Conservation (phyloP, 2,888 invertebrate species). For the Polymixis lichenea region DNA sequence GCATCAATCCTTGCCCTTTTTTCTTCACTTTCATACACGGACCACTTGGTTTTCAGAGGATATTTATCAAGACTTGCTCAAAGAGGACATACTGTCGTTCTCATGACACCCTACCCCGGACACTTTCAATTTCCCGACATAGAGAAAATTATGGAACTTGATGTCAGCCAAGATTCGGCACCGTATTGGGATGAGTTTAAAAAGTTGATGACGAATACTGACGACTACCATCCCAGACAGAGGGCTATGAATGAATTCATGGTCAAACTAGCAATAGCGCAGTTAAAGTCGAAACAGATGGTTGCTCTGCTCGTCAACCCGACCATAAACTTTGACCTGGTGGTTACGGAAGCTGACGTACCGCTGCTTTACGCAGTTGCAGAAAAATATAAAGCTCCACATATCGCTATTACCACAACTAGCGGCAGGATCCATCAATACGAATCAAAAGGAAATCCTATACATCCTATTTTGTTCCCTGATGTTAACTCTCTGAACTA, state of each 20-base stretch:
- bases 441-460: slow-evolving; percentile 88
- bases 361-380: slow-evolving; percentile 88
- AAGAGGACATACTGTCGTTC: slow-evolving; percentile 80
- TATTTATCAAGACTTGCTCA: slow-evolving; percentile 81
- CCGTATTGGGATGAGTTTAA: slow-evolving; percentile 83
- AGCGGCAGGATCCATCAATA: slow-evolving; percentile 87
- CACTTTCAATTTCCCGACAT: slow-evolving; percentile 80
- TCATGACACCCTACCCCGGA: slow-evolving; percentile 87
- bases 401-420: slow-evolving; percentile 88
- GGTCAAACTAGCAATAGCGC: slow-evolving; percentile 82
- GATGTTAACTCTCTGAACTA: slow-evolving; percentile 85
- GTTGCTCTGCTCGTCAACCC: slow-evolving; percentile 82
- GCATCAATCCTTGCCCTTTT: slow-evolving; percentile 84
- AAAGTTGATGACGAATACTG: slow-evolving; percentile 79
- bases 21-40: slow-evolving; percentile 84
- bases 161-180: slow-evolving; percentile 82
- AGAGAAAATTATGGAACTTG: slow-evolving; percentile 82
- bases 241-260: slow-evolving; percentile 79
- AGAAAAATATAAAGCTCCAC: slow-evolving; percentile 88
- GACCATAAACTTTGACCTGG: slow-evolving; percentile 89
- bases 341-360: slow-evolving; percentile 89
- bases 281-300: slow-evolving; percentile 85
- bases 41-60: slow-evolving; percentile 83
- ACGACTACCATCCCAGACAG: slow-evolving; percentile 80
- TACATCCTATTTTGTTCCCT: slow-evolving; percentile 88